Base-by-base conservation (phyloP, 23 tunicate genomes). In the Ciona savignyi region DNA sequence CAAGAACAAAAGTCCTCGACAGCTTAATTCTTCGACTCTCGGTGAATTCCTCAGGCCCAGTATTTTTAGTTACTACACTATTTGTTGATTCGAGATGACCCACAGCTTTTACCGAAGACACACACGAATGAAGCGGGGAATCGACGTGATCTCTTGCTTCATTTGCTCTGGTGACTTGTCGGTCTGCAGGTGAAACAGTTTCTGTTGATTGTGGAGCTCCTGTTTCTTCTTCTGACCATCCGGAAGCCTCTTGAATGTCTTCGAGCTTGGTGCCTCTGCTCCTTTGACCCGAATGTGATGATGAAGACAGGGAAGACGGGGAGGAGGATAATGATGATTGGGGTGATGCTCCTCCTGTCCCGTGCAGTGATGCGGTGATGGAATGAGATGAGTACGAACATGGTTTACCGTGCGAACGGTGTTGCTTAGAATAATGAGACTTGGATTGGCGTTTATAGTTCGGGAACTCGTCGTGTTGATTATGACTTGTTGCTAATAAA, bases 191-290 rank as follows among this genome's bases (percentile, higher is more conserved):
- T 86, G 93, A 31, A 86, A 34, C 93, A 86, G 80, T 9, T 42
- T 42, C 56, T 42, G 11, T 42, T 42, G 22, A n/a, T 11, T 63
- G 15, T 26, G 34, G 27, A 4, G 62, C 25, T 9, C 19, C 33
- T 11, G 21, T 35, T 42, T 66, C 81, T 1, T 65, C 81, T 28
- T 77, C 81, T 2, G 81, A 66, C 35, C 42, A 60, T 1, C 60
- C 56, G 3, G 77, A 62, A 32, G 73, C 92, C 71, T 85, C 92
- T 73, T 85, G 84, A 60, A 85, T 85, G 75, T 85, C 92, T 56
- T 85, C 92, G 24, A 85, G 35, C 33, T 60, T 60, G 22, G 83
- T 69, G 11, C 75, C 25, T 11, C 75, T 49, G 3, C 28, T 51
- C 56, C 76, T 30, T 29, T 60, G 62, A 6, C 77, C 76, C 19